Evolutionary conservation across 2,888 invertebrate species (phyloP).

Genomic region (Yponomeuta evonymella): DNA sequence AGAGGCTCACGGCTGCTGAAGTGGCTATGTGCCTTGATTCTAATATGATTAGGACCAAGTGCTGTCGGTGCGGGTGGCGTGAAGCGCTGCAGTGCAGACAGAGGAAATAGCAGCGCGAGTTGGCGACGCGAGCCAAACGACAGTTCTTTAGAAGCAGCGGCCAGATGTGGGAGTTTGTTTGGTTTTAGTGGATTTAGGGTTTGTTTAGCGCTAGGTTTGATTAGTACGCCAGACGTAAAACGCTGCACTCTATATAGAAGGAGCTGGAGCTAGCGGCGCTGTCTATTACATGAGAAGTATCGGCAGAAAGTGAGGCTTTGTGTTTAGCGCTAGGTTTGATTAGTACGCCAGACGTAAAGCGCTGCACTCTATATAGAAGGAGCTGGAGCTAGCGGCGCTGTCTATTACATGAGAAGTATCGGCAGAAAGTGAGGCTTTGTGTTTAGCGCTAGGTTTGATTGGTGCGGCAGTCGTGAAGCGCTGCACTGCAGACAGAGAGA

Average conservation of each 20-base stretch:
- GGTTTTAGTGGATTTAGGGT: no score
- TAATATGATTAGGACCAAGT: no score
- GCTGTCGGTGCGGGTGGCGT: no score
- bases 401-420: no score
- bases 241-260: no score
- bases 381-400: constrained; percentile 39
- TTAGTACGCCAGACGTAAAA: constrained; percentile 53
- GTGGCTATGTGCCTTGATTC: constrained; percentile 22
- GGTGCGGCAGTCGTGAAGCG: constrained; percentile 75
- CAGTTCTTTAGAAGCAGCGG: constrained; percentile 48
- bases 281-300: no score
- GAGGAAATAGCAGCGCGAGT: no score
- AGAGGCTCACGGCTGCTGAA: constrained; percentile 65
- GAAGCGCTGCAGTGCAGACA: no score
- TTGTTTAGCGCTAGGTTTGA: constrained; percentile 55
- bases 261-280: constrained; percentile 39
- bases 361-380: no score
- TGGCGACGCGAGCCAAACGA: no score
- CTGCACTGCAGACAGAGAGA: constrained; percentile 76
- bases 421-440: background rate
- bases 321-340: constrained; percentile 43
- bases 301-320: background rate
- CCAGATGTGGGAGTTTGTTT: constrained; percentile 52
- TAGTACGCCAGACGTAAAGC: constrained; percentile 53
- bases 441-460: constrained; percentile 25